Conservation (phyloP, 2,113 vertebrate genomes). For the Apaloderma vittatum region DNA sequence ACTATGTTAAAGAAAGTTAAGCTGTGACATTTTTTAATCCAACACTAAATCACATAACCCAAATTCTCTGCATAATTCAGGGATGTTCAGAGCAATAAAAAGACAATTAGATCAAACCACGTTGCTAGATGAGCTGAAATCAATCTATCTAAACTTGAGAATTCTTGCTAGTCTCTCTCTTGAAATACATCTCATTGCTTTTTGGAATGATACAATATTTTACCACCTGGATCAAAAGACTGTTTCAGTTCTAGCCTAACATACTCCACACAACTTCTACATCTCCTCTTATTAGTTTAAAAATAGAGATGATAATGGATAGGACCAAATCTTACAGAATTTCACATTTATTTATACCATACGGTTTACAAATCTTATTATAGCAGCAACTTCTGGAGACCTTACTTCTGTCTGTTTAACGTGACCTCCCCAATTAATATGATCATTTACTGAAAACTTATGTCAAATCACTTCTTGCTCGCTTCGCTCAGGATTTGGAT, state of each 20-base stretch:
- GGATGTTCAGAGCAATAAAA: background rate
- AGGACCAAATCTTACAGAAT: background rate
- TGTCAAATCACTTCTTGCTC: background rate
- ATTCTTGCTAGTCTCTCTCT: background rate
- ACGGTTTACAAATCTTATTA: background rate
- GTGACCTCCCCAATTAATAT: background rate
- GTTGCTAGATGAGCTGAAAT: conserved; percentile 20
- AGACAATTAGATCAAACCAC: background rate
- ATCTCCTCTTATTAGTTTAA: background rate
- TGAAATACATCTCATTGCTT: background rate
- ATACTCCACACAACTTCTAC: background rate
- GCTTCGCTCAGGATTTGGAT: background rate
- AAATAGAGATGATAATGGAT: background rate
- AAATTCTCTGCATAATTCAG: conserved; percentile 34
- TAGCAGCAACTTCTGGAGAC: background rate
- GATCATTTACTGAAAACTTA: background rate
- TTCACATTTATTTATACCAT: background rate
- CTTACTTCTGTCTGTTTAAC: background rate
- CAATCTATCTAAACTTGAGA: background rate
- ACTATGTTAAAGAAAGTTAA: conserved; percentile 34
- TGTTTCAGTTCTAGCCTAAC: background rate
- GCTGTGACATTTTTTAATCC: conserved; percentile 32
- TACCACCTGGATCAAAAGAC: background rate
- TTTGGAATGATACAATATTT: background rate
- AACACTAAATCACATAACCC: background rate